These are phyloP conservation scores for Terebella lapidaria DNA, from an alignment of 2,888 invertebrate genomes.

Conservation along the genomic window DNA sequence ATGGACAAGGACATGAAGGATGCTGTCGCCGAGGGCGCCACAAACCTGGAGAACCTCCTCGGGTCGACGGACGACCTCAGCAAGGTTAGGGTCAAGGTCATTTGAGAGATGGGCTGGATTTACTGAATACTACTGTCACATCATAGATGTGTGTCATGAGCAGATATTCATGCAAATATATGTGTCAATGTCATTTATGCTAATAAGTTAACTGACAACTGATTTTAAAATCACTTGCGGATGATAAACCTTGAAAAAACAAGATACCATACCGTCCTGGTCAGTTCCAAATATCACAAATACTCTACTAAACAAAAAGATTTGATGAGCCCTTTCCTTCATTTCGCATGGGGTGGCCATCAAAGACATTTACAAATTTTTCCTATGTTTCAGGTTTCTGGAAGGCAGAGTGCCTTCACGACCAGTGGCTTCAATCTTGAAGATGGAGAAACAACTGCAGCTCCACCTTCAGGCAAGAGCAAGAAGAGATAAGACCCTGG, in stretches of 20 bases:
- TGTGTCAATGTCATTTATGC: no score
- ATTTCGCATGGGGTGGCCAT: no score
- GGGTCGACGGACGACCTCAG: slow-evolving; percentile 22
- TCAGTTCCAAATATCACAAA: no score
- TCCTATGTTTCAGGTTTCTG: background rate
- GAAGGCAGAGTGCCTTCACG: background rate
- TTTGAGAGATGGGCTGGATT: background rate
- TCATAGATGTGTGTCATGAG: no score
- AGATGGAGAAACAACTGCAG: background rate
- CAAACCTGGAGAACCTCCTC: slow-evolving; percentile 37
- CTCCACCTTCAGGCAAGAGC: background rate
- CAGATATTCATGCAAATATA: no score
- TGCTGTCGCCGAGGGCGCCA: slow-evolving; percentile 36
- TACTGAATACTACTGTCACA: no score
- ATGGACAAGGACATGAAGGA: slow-evolving; percentile 45
- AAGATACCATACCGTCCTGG: background rate
- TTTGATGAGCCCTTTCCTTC: no score
- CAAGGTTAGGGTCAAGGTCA: background rate
- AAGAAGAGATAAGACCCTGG: background rate
- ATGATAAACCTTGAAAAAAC: no score
- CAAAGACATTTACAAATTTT: no score
- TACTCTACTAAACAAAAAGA: no score
- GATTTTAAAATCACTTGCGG: no score
- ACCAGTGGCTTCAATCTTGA: background rate
- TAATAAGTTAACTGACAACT: no score